phyloP scores from a whole-genome alignment of 2,113 vertebrate species.

The Caranx ignobilis region DNA sequence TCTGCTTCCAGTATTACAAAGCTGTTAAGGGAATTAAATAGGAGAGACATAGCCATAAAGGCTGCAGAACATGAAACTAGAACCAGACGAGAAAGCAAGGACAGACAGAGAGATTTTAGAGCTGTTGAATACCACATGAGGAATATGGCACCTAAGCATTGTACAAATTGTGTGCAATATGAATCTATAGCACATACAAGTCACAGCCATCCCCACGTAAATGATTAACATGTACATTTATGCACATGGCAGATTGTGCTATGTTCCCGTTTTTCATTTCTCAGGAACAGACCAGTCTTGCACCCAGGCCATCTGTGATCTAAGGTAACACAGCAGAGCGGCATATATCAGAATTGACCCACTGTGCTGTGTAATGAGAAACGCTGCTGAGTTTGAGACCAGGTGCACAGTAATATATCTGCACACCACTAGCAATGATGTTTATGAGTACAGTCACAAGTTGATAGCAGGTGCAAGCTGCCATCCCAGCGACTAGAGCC shows the following conservation, averaged over 20 bases:
- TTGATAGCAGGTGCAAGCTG: slow-evolving; percentile 61
- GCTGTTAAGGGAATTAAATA: slow-evolving; percentile 67
- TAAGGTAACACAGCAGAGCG: slow-evolving; percentile 16
- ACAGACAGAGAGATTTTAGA: slow-evolving; percentile 16
- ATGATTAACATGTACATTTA: not conserved
- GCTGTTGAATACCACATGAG: slow-evolving; percentile 42
- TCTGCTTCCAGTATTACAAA: slow-evolving; percentile 67
- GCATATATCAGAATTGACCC: slow-evolving; percentile 44
- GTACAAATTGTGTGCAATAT: not conserved
- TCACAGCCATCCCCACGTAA: not conserved
- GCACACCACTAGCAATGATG: slow-evolving; percentile 35
- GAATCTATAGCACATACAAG: not conserved
- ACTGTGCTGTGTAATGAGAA: slow-evolving; percentile 58
- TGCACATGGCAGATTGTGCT: not conserved
- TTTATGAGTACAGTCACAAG: slow-evolving; percentile 63
- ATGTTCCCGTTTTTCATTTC: slow-evolving; percentile 1
- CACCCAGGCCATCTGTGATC: slow-evolving; percentile 9
- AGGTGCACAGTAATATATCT: slow-evolving; percentile 66
- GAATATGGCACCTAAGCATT: slow-evolving; percentile 40
- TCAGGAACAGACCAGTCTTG: not conserved
- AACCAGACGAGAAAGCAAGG: slow-evolving; percentile 40
- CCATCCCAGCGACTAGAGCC: slow-evolving; percentile 11
- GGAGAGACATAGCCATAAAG: slow-evolving; percentile 62
- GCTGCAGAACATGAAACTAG: slow-evolving; percentile 70
- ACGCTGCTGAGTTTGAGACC: slow-evolving; percentile 56